Conservation (phyloP, 2,113 vertebrate species). For the Gallinago jamesoni region DNA sequence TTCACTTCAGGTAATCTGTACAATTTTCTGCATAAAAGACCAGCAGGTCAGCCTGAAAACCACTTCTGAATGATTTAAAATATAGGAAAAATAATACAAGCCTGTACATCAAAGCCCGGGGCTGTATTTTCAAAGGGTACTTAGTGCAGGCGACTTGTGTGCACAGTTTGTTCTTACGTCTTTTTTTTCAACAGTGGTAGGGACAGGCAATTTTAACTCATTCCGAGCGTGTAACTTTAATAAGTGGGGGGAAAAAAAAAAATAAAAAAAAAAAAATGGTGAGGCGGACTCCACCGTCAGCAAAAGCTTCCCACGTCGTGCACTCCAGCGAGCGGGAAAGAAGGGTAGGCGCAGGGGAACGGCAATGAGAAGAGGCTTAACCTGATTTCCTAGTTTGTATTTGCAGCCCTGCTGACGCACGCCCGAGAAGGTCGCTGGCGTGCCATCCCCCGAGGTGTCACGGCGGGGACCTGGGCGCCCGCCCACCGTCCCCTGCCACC, state of each 20-base stretch:
- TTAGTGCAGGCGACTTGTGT: background rate
- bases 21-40: conserved; percentile 68
- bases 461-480: background rate
- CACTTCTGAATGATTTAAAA: conserved; percentile 56
- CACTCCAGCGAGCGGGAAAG: conserved; percentile 19
- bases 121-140: conserved; percentile 16
- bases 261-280: background rate
- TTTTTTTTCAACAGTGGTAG: background rate
- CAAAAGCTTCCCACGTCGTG: background rate
- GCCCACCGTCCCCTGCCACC: background rate
- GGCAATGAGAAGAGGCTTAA: conserved; percentile 47
- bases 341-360: background rate
- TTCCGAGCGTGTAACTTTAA: background rate
- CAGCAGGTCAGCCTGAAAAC: conserved; percentile 47
- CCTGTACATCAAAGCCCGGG: conserved; percentile 28
- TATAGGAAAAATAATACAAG: conserved; percentile 32
- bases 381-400: conserved; percentile 61
- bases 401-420: conserved; percentile 55
- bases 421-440: background rate
- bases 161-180: background rate
- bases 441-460: background rate
- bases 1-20: conserved; percentile 66
- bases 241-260: background rate
- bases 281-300: conserved; percentile 13
- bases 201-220: conserved; percentile 34